These are phyloP conservation scores for Dendrolimus kikuchii DNA, from an alignment of 1,140 invertebrate species.

Conservation along the genomic window DNA sequence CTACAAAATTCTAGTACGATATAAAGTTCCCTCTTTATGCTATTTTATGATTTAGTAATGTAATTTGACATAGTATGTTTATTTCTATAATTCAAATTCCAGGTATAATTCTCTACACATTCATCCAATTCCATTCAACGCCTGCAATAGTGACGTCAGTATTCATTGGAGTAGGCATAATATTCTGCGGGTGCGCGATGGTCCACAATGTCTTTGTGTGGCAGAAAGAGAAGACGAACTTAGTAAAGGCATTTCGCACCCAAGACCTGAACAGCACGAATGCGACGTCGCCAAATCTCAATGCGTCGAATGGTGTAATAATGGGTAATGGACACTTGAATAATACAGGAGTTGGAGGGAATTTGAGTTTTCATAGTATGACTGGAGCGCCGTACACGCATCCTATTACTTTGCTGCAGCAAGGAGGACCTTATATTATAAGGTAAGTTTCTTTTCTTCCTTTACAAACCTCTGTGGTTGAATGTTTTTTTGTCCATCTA, in stretches of 20 bases:
- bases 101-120: slow-evolving; percentile 94
- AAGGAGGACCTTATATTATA: slow-evolving; percentile 67
- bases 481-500: no score
- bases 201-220: slow-evolving; percentile 95
- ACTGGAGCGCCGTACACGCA: slow-evolving; percentile 47
- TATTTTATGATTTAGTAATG: no score
- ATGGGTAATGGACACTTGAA: slow-evolving; percentile 62
- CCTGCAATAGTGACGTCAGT: slow-evolving; percentile 92
- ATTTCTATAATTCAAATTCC: slow-evolving; percentile 41
- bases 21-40: no score
- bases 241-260: slow-evolving; percentile 59
- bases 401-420: slow-evolving; percentile 63
- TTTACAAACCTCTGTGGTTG: background rate
- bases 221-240: slow-evolving; percentile 87
- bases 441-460: slow-evolving; percentile 36
- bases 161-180: slow-evolving; percentile 88
- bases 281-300: slow-evolving; percentile 26
- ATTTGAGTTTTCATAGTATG: slow-evolving; percentile 65
- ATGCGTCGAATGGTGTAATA: slow-evolving; percentile 54
- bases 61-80: no score
- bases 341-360: slow-evolving; percentile 44
- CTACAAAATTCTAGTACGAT: no score
- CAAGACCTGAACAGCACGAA: slow-evolving; percentile 37
- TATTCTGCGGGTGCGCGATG: slow-evolving; percentile 93
- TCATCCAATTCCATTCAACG: slow-evolving; percentile 93